Evolutionary conservation across 2,797 vertebrate species (phyloP).

Genomic region (Ptychadena robeensis): DNA sequence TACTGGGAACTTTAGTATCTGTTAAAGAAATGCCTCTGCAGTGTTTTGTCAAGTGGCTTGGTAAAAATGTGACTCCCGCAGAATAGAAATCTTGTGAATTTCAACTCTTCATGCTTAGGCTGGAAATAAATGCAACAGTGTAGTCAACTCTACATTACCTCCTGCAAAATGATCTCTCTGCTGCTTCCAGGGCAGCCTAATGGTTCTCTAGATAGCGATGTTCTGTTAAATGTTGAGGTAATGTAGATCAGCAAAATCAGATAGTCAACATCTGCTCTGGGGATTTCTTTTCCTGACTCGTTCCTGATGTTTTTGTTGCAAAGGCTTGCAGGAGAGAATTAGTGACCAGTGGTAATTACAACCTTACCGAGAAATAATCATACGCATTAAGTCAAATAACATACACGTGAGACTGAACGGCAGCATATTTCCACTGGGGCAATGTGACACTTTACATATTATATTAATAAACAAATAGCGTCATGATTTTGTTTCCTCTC

Average conservation of each 20-base stretch:
- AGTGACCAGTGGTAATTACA: constrained; percentile 26
- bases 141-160: constrained; percentile 28
- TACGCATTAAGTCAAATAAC: constrained; percentile 18
- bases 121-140: constrained; percentile 46
- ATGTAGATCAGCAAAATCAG: constrained; percentile 57
- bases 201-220: constrained; percentile 59
- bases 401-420: neutral
- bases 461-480: neutral
- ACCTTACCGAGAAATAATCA: constrained; percentile 14
- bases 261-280: constrained; percentile 47
- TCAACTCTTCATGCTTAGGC: constrained; percentile 30
- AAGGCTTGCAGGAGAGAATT: constrained; percentile 29
- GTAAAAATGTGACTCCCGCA: constrained; percentile 19
- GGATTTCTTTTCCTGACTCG: constrained; percentile 34
- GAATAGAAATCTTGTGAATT: constrained; percentile 33
- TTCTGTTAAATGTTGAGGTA: constrained; percentile 50
- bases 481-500: neutral
- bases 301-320: constrained; percentile 34
- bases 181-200: constrained; percentile 51
- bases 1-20: neutral
- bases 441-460: constrained; percentile 1
- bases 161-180: constrained; percentile 42
- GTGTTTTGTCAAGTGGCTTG: constrained; percentile 10
- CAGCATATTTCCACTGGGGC: neutral
- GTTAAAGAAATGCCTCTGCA: constrained; percentile 13